phyloP scores from a whole-genome alignment of 2,888 invertebrate species.

The Lasioglossum morio region DNA sequence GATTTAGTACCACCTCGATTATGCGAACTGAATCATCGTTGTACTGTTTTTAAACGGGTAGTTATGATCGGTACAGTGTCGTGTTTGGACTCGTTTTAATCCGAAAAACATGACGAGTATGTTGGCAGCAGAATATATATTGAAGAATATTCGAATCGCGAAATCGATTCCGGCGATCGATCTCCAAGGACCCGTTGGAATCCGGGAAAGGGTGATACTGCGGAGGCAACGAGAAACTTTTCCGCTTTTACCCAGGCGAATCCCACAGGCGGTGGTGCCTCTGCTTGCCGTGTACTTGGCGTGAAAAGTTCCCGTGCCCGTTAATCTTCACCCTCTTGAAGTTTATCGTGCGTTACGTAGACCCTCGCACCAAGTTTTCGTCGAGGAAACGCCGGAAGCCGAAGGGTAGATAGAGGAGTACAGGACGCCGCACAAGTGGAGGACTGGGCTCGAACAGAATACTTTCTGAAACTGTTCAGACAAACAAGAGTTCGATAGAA shows the following conservation, averaged over 20 bases:
- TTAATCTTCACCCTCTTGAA: slow-evolving; percentile 70
- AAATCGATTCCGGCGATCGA: neutral
- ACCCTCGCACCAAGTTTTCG: slow-evolving; percentile 54
- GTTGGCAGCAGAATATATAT: neutral
- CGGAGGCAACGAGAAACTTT: slow-evolving; percentile 46
- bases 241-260: slow-evolving; percentile 54
- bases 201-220: slow-evolving; percentile 12
- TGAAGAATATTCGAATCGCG: neutral
- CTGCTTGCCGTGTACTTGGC: slow-evolving; percentile 57
- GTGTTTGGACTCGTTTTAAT: neutral
- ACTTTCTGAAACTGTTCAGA: neutral
- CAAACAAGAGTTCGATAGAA: neutral
- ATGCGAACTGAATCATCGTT: neutral
- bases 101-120: neutral
- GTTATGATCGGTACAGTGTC: neutral
- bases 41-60: neutral
- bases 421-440: neutral
- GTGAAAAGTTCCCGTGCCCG: slow-evolving; percentile 68
- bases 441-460: neutral
- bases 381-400: slow-evolving; percentile 37
- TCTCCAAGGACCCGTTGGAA: neutral
- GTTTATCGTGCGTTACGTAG: slow-evolving; percentile 70
- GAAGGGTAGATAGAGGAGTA: slow-evolving; percentile 31
- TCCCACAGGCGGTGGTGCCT: slow-evolving; percentile 28
- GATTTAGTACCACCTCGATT: neutral